Percentiles rank a stretch among this genome's conserved stretches.
Conservation (phyloP, 2,113 vertebrate species). For the Coregonus clupeaformis region DNA sequence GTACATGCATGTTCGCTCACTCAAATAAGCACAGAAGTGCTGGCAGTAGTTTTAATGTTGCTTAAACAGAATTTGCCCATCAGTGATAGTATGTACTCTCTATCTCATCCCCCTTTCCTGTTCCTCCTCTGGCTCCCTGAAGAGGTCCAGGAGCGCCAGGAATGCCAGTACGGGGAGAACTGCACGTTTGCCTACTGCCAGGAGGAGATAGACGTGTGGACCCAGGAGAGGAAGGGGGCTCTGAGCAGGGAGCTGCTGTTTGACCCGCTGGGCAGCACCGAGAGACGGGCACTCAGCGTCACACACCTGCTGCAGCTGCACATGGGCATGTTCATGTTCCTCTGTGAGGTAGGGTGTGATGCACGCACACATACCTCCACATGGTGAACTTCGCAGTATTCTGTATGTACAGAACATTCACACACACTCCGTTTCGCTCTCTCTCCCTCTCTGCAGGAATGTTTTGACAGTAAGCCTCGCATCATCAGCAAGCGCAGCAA, state of each 20-base stretch:
- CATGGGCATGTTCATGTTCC: constrained; percentile 99
- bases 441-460: constrained; percentile 81
- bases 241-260: constrained; percentile 97
- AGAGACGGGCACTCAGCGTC: constrained; percentile 89
- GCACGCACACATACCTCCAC: not conserved
- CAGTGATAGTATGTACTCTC: not conserved
- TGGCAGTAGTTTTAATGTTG: no score
- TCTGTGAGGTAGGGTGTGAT: constrained; percentile 88
- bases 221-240: constrained; percentile 95
- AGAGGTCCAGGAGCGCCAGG: constrained; percentile 98
- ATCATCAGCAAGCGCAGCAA: constrained; percentile 98
- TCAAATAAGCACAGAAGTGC: no score
- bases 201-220: constrained; percentile 99
- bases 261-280: constrained; percentile 89
- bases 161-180: constrained; percentile 98
- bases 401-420: not conserved
- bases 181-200: constrained; percentile 99
- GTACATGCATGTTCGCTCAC: not conserved
- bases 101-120: no score
- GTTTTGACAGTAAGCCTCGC: constrained; percentile 98
- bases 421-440: no score
- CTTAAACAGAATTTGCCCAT: no score
- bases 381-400: not conserved
- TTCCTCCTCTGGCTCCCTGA: no score
- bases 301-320: constrained; percentile 94